Conservation (phyloP, 2,888 invertebrate genomes). For the Cantharis rufa region DNA sequence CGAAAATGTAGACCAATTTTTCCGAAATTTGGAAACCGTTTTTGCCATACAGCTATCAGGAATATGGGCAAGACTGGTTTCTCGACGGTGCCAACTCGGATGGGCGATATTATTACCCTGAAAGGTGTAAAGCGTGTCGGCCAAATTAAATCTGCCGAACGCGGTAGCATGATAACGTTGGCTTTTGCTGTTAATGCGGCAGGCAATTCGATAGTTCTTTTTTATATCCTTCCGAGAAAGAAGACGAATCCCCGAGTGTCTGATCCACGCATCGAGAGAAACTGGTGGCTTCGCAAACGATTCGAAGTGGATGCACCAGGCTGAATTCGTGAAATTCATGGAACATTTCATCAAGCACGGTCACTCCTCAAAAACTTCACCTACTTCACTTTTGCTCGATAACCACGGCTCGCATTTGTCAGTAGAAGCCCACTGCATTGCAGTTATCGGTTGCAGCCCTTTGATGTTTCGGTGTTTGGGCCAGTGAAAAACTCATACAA, state of each 20-base stretch:
- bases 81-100: background rate
- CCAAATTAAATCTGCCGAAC: background rate
- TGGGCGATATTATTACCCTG: background rate
- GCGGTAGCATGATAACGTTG: slow-evolving; percentile 7
- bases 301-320: too few relatives aligned
- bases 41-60: too few relatives aligned
- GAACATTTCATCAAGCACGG: background rate
- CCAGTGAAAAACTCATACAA: background rate
- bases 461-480: slow-evolving; percentile 6
- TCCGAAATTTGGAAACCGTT: background rate
- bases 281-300: too few relatives aligned
- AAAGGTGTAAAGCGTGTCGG: background rate
- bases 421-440: slow-evolving; percentile 10
- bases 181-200: slow-evolving; percentile 26
- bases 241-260: slow-evolving; percentile 13
- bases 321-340: too few relatives aligned
- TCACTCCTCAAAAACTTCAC: slow-evolving; percentile 1
- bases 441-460: slow-evolving; percentile 9
- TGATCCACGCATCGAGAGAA: too few relatives aligned
- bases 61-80: background rate
- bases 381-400: slow-evolving; percentile 18
- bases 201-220: slow-evolving; percentile 34
- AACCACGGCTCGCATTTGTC: slow-evolving; percentile 11
- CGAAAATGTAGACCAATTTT: too few relatives aligned
- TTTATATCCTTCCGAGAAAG: slow-evolving; percentile 35